Base-by-base conservation (phyloP, 1,140 invertebrate genomes). In the Cepaea nemoralis region DNA sequence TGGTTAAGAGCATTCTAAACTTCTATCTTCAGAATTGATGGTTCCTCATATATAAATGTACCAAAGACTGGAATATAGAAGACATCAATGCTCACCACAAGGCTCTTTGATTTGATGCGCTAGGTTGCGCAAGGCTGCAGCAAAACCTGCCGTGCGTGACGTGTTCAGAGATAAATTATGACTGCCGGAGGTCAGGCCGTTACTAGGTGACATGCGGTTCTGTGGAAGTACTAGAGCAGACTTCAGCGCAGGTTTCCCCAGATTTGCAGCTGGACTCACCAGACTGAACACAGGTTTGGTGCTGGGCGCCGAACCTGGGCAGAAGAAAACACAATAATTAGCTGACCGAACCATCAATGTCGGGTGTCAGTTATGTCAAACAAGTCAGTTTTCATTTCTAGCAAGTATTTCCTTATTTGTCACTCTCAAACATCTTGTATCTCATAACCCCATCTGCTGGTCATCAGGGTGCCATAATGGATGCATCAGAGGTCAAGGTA, bases 71-170 rank as follows among this genome's bases (percentile, higher is more conserved):
- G 66, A 14, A 14, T 19, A 14, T n/a, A 12, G 12, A 24, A 24
- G n/a, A n/a, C n/a, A n/a, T n/a, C n/a, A n/a, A n/a, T n/a, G n/a
- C n/a, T 31, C 33, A 82, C 81, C 81, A 63, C 39, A 77, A n/a
- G 91, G 92, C 74, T 91, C 92, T 63, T 91, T 94, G 40, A 95
- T 95, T 88, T 96, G 95, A 89, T 96, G 95, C 71, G 95, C 95
- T 80, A 96, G 91, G 88, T 95, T 95, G 78, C 95, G 92, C 76
- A 96, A 91, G 8, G 95, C 95, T 6, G 95, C 95, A 35, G 95
- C 95, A 91, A 96, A 96, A 39, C 94, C 93, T 50, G 92, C 92
- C 2, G 90, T 91, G 3, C 90, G 82, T 48, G 90, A 88, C 59
- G 89, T 85, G 33, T 87, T 83, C 2, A 77, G 35, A 67, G 86